Evolutionary conservation across 2,888 invertebrate species (phyloP).

Genomic region (Acrocyrtus sp.): DNA sequence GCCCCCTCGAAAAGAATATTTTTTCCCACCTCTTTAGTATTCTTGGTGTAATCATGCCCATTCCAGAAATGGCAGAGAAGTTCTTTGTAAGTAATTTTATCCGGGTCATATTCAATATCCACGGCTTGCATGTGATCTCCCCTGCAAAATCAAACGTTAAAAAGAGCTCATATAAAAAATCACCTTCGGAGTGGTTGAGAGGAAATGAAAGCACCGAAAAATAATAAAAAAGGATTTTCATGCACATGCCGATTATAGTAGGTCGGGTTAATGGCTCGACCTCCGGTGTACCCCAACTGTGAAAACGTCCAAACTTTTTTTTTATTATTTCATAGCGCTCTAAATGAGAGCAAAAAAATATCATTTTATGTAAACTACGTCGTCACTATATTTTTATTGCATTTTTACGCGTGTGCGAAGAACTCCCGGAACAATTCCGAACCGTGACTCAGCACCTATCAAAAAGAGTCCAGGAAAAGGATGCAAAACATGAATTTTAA

Average conservation of each 20-base stretch:
- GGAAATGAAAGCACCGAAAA: neutral
- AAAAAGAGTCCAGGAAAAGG: too few relatives aligned
- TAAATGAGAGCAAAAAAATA: too few relatives aligned
- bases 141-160: conserved; percentile 3
- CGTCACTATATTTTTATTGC: too few relatives aligned
- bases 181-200: too few relatives aligned
- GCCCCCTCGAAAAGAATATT: too few relatives aligned
- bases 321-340: too few relatives aligned
- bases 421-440: conserved; percentile 22
- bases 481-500: neutral
- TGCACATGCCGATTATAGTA: conserved; percentile 7
- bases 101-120: conserved; percentile 28
- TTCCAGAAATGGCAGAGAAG: conserved; percentile 26
- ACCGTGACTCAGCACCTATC: conserved; percentile 24
- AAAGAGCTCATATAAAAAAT: too few relatives aligned
- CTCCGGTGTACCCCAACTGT: conserved; percentile 25
- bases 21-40: conserved; percentile 9
- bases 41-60: conserved; percentile 25
- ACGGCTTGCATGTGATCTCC: conserved; percentile 28
- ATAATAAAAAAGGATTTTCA: neutral
- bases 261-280: conserved; percentile 1
- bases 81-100: conserved; percentile 21
- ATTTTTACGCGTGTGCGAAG: conserved; percentile 14
- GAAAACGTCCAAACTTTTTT: too few relatives aligned
- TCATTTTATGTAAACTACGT: too few relatives aligned